Evolutionary conservation across 2,797 vertebrate genomes (phyloP), one percentile per base, ranked within the genome.

Genomic region (Merluccius polli): DNA sequence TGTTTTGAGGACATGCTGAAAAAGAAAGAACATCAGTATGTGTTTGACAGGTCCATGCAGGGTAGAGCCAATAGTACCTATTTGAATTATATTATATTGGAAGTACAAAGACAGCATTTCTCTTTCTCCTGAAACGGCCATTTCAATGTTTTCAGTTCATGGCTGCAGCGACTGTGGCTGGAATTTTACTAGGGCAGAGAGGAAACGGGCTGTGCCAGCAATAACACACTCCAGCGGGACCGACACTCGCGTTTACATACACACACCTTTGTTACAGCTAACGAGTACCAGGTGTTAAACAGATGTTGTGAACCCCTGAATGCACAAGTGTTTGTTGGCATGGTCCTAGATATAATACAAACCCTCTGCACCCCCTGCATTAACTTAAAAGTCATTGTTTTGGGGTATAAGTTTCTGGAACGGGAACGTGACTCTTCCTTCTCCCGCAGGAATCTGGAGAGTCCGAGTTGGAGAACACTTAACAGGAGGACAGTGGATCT

Each of bases 401-500:
- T 52, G 84, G 69, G 75, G 72, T 79, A 77, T 63, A 38, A 71
- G 77, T 84, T n/a, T 79, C 29, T 75, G 63, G 33, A 72, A 71
- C 77, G 30, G 67, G 11, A 75, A 72, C 52, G 3, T 4, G 80
- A 44, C 73, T 78, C 48, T 70, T 38, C 71, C 11, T 74, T 29
- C 36, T 81, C 36, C 31, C 44, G 63, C 33, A 15, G 73, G 44
- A 8, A 70, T 63, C 72, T 59, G 31, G 71, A 72, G 77, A 69
- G 67, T 82, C 48, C 76, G 72, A 74, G 75, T 9, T 29, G 12
- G 77, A 72, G 67, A 79, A 76, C 63, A 77, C 35, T 1, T 72
- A 75, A 76, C 41, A 82, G 83, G 78, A 80, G 81, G 78, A 73
- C 77, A 67, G 78, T 71, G 80, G 83, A 41, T 81, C 80, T 79